These are phyloP conservation scores for Premnoplex brunnescens DNA, from an alignment of 2,797 vertebrate species.

Conservation along the genomic window DNA sequence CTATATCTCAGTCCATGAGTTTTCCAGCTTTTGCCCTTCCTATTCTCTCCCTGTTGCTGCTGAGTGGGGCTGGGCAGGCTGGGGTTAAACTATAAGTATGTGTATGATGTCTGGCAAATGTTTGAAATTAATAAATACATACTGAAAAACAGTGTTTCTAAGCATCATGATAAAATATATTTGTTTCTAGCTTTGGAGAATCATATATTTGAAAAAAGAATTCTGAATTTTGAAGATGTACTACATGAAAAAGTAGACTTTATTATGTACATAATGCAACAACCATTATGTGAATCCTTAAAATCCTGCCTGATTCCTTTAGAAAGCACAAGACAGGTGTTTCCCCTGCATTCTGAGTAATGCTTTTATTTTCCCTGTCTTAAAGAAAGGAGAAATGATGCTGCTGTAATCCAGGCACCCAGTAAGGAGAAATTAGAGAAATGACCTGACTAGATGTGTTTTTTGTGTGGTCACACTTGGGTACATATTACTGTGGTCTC, in stretches of 20 bases:
- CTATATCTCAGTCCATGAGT: not conserved
- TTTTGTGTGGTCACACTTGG: not conserved
- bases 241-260: not conserved
- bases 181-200: not conserved
- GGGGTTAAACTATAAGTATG: not conserved
- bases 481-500: not conserved
- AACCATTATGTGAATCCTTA: not conserved
- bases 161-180: not conserved
- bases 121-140: not conserved
- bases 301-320: not conserved
- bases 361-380: not conserved
- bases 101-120: not conserved
- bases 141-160: not conserved
- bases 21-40: not conserved
- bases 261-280: not conserved
- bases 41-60: rapidly evolving
- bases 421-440: not conserved
- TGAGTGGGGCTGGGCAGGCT: rapidly evolving
- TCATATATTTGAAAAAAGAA: not conserved
- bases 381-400: not conserved
- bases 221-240: not conserved
- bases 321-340: not conserved
- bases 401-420: not conserved
- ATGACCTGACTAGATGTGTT: not conserved
- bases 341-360: not conserved